Base-by-base conservation (phyloP, 2,113 vertebrate genomes). In the Chaetops frenatus region DNA sequence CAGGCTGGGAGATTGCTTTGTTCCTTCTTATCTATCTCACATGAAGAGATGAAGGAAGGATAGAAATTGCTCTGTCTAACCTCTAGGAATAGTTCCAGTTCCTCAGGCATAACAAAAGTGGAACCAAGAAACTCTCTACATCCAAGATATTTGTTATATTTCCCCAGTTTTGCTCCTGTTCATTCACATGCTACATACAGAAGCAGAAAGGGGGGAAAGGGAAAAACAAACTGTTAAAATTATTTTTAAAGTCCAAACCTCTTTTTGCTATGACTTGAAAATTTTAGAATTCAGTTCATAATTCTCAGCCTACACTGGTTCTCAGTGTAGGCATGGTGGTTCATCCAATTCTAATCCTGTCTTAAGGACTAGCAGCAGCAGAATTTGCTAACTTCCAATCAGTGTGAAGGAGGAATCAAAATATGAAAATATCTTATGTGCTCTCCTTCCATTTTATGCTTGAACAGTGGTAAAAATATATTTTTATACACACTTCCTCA, bases 171-270 rank as follows among this genome's bases (percentile, higher is more conserved):
- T 61, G 9, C 5, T 62, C 29, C 31, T 79, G 23, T 56, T 21
- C 38, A 40, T 40, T 38, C 45, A 50, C 17, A 8, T 22, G 5
- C 42, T 38, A 44, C n/a, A 18, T 33, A 64, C 10, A 25, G 4
- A 70, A 51, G 28, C 21, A 66, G 47, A 51, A 57, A 36, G 2
- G 8, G 4, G 25, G 4, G 1, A 2, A 7, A 22, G 4, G 1
- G 1, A 2, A 65, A 33, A 73, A 38, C 38, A 54, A 60, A 14
- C 8, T n/a, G 4, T 61, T 47, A 29, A 69, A 81, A 62, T 38
- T 38, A n/a, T 38, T 38, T 38, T 38, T 38, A 38, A 38, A 38
- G 11, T 9, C 1, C 19, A 20, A 44, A 36, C 4, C 8, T 36
- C 7, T 42, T 72, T 62, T 71, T 56, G 33, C 27, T n/a, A 9